Evolutionary conservation across 2,888 invertebrate species (phyloP).

Genomic region (Brachyopa scutellaris): DNA sequence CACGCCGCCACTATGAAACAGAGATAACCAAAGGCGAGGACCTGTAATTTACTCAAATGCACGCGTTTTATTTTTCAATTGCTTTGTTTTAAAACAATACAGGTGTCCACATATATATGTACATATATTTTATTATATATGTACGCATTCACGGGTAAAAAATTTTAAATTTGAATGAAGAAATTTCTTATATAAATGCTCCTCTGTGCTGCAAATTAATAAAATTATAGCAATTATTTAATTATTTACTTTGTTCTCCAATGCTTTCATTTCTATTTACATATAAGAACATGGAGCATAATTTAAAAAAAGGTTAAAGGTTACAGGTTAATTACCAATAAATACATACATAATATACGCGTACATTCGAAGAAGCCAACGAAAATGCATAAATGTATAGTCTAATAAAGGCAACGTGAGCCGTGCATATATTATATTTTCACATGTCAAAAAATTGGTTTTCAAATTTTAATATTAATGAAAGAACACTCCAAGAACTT

Average conservation of each 20-base stretch:
- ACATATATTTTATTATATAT: no score
- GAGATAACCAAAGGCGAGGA: background rate
- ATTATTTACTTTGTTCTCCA: no score
- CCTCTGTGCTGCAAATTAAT: no score
- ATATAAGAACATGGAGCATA: background rate
- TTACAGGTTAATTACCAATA: background rate
- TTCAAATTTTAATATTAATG: conserved; percentile 30
- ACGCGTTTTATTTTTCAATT: conserved; percentile 13
- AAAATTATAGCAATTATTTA: no score
- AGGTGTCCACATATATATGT: background rate
- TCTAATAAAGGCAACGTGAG: no score
- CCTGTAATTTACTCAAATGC: conserved; percentile 1
- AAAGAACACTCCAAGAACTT: conserved; percentile 10
- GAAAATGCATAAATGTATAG: background rate
- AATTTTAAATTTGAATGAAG: no score
- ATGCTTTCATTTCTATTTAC: background rate
- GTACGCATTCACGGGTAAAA: no score
- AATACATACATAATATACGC: no score
- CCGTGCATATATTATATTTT: no score
- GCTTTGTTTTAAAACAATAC: conserved; percentile 2
- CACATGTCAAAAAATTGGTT: background rate
- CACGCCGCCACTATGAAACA: background rate
- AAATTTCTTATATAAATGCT: no score
- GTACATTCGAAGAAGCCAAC: background rate
- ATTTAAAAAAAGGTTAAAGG: background rate